phyloP scores from a whole-genome alignment of 2,888 invertebrate species.

The Didymodactylos carnosus region DNA sequence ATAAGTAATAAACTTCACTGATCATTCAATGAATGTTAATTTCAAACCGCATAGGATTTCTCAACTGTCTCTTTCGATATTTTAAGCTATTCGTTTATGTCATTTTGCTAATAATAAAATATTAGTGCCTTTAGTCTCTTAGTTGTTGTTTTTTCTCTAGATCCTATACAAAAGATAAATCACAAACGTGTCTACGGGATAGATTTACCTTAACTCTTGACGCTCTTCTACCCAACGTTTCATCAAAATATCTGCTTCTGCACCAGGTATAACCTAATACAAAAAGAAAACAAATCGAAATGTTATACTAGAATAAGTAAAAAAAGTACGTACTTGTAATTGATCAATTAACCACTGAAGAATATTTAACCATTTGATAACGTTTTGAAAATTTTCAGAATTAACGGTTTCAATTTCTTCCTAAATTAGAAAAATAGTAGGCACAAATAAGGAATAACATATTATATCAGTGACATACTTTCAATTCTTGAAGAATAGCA shows the following conservation, averaged over 20 bases:
- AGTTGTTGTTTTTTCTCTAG: too few species aligned
- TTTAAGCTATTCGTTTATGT: too few species aligned
- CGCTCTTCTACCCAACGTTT: constrained; percentile 41
- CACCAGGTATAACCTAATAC: constrained; percentile 19
- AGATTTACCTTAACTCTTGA: constrained; percentile 25
- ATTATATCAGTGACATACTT: constrained; percentile 41
- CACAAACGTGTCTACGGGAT: too few species aligned
- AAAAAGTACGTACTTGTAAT: constrained; percentile 57
- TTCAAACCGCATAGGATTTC: too few species aligned
- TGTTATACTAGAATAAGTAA: not conserved
- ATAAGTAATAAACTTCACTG: not conserved
- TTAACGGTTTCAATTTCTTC: constrained; percentile 76
- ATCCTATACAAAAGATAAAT: too few species aligned
- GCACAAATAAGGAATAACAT: not conserved
- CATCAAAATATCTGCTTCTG: constrained; percentile 20
- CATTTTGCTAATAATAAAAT: too few species aligned
- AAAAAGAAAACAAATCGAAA: not conserved
- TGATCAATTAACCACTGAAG: constrained; percentile 69
- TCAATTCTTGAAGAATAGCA: constrained; percentile 80
- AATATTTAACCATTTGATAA: constrained; percentile 49
- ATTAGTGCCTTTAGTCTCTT: too few species aligned
- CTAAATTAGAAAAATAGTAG: constrained; percentile 38
- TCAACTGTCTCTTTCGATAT: too few species aligned
- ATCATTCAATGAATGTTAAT: too few species aligned
- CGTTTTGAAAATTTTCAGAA: constrained; percentile 56